Base-by-base conservation (phyloP, 2,797 vertebrate species). In the Manis crassicaudata region DNA sequence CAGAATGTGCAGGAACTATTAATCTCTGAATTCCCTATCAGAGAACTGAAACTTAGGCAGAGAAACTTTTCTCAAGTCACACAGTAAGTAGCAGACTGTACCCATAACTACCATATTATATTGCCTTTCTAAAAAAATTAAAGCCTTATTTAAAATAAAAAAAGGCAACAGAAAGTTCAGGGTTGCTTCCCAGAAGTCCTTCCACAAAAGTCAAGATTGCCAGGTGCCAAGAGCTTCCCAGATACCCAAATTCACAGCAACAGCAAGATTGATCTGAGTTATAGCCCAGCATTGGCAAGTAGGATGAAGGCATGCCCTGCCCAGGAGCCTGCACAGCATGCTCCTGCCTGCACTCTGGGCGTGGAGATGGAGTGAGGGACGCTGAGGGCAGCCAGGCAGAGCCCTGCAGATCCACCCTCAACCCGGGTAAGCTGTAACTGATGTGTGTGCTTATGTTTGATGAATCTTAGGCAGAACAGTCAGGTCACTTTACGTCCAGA, bases 141-240 rank as follows among this genome's bases (percentile, higher is more conserved):
- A 81, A 95, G 25, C 27, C 82, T 79, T 72, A 35, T 56, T 88
- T 6, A 2, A 54, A 54, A 67, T 65, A 67, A 23, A 32, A 56
- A 11, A 54, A 1, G 17, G 58, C 21, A 58, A 18, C n/a, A 46
- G 27, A 43, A 95, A 95, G 29, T 56, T 83, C 68, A 89, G 87
- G 91, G 56, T 88, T 95, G 46, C 18, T 85, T 96, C 65, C 62
- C 76, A 81, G 60, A 96, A 94, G 58, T 76, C 72, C 54, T 91
- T 83, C 60, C n/a, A 21, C 54, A 88, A 60, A 90, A 90, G 94
- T 52, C 83, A 94, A 50, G 88, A 85, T 79, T 90, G 25, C 75
- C 67, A 88, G 65, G 68, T 56, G 83, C 91, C 93, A 91, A 10
- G 46, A 11, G 46, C 46, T 83, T 92, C 85, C 56, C 50, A n/a